Evolutionary conservation across 2,797 vertebrate species (phyloP).

Genomic region (Gymnocypris eckloni): DNA sequence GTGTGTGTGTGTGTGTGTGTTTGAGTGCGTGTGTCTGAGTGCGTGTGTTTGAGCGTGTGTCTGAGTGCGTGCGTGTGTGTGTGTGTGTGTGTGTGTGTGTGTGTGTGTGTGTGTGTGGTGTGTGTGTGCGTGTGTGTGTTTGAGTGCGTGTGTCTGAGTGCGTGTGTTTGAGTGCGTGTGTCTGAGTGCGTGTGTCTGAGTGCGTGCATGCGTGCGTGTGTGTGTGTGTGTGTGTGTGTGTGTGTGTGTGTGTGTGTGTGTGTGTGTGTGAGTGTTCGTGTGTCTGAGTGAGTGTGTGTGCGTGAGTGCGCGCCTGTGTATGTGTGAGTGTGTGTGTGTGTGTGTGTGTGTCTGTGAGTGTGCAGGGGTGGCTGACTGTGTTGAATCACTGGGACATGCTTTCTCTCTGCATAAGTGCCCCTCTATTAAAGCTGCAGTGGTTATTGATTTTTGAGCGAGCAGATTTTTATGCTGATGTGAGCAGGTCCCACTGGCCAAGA

Average conservation of each 20-base stretch:
- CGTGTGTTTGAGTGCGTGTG: no score
- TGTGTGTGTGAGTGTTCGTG: neutral
- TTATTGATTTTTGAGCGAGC: slow-evolving; percentile 50
- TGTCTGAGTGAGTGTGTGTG: neutral
- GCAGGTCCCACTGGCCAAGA: slow-evolving; percentile 61
- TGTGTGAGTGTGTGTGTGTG: neutral
- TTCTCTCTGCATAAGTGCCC: slow-evolving; percentile 35
- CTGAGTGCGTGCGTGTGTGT: no score
- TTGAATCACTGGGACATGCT: slow-evolving; percentile 39
- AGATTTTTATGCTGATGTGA: slow-evolving; percentile 68
- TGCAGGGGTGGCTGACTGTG: neutral
- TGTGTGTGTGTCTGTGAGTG: neutral
- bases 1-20: neutral
- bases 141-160: no score
- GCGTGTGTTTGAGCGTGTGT: no score
- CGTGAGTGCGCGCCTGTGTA: no score
- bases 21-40: neutral
- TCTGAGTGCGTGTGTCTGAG: no score
- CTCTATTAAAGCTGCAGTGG: slow-evolving; percentile 48
- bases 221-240: no score
- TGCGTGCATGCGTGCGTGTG: no score
- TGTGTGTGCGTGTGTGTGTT: no score
- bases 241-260: no score
- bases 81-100: no score
- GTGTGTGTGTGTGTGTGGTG: no score